A percentile compares a stretch with the other conserved stretches of the same genome.
These are phyloP conservation scores for Catalaphyllia jardinei DNA, from an alignment of 64 coral and sea anemone genomes.

Conservation along the genomic window DNA sequence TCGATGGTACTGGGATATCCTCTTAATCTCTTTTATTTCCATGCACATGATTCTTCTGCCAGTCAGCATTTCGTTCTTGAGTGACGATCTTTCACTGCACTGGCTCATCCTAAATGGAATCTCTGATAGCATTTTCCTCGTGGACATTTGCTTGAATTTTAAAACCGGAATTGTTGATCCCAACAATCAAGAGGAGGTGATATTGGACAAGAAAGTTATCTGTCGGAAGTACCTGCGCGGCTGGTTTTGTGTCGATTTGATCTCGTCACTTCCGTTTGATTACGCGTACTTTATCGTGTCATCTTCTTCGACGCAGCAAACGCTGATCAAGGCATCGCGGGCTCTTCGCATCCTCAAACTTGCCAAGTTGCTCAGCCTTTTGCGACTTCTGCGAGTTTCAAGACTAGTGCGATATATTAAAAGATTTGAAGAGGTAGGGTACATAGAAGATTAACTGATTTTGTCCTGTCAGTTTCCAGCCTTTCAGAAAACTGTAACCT, in stretches of 20 bases:
- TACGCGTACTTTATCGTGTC: slow-evolving; percentile 90
- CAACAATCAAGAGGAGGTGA: slow-evolving; percentile 94
- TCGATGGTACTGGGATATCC: slow-evolving; percentile 99
- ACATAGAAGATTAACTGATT: neutral
- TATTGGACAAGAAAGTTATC: slow-evolving; percentile 86
- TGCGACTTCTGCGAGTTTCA: slow-evolving; percentile 90
- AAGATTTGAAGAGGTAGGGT: slow-evolving; percentile 95
- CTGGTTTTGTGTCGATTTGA: slow-evolving; percentile 88
- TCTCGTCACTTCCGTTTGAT: slow-evolving; percentile 97
- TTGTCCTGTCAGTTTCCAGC: too few species aligned
- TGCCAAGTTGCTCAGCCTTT: slow-evolving; percentile 86
- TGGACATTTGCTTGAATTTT: slow-evolving; percentile 92
- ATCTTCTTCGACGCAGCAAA: slow-evolving; percentile 67
- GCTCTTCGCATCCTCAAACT: slow-evolving; percentile 96
- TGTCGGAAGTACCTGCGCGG: slow-evolving; percentile 64
- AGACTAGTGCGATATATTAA: slow-evolving; percentile 94
- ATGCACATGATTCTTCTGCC: slow-evolving; percentile 92
- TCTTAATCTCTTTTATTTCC: slow-evolving; percentile 87
- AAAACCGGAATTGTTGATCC: slow-evolving; percentile 89
- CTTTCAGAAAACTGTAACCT: too few species aligned
- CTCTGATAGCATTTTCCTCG: slow-evolving; percentile 82
- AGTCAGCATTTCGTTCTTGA: slow-evolving; percentile 93
- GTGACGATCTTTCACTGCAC: slow-evolving; percentile 80
- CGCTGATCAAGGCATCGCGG: slow-evolving; percentile 86
- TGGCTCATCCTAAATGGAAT: slow-evolving; percentile 93